These are phyloP conservation scores for Sciurus carolinensis DNA, from an alignment of 2,797 vertebrate genomes.

Conservation along the genomic window DNA sequence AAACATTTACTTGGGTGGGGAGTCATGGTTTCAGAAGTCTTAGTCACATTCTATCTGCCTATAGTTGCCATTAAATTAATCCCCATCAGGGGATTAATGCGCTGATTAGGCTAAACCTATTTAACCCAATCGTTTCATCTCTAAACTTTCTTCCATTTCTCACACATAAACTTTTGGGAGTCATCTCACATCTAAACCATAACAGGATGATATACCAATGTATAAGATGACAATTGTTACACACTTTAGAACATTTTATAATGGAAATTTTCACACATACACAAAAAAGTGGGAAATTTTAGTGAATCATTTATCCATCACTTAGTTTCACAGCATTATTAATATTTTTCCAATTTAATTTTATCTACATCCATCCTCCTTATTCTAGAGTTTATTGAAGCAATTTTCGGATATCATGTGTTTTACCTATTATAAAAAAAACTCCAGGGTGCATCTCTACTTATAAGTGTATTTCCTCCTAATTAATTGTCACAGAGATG, in stretches of 20 bases:
- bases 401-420: neutral
- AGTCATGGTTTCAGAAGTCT: too few relatives aligned
- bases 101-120: too few relatives aligned
- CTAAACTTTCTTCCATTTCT: too few relatives aligned
- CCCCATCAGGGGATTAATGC: too few relatives aligned
- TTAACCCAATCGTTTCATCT: too few relatives aligned
- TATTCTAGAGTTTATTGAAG: neutral
- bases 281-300: neutral
- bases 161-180: too few relatives aligned
- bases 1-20: too few relatives aligned
- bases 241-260: conserved; percentile 22
- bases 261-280: neutral
- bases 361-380: neutral
- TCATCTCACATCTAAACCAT: too few relatives aligned
- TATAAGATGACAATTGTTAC: neutral
- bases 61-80: too few relatives aligned
- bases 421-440: neutral
- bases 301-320: neutral
- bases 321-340: neutral
- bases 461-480: neutral
- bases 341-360: conserved; percentile 1
- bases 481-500: neutral
- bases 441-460: neutral
- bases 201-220: neutral
- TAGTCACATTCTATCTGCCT: too few relatives aligned